Conservation (phyloP, 1,140 invertebrate genomes). For the Odontomachus brunneus region DNA sequence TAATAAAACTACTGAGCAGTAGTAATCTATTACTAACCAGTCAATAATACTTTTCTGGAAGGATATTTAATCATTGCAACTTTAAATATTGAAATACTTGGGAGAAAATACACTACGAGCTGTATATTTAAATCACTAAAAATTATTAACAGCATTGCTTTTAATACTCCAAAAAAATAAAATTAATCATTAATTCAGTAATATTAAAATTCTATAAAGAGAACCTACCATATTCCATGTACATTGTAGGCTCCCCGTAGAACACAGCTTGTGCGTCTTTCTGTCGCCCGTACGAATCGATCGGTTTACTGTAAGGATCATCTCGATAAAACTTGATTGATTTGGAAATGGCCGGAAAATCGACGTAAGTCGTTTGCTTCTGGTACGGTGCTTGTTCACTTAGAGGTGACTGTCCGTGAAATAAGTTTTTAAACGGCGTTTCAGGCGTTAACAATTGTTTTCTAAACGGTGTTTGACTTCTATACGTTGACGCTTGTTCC, state of each 20-base stretch:
- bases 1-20: no score
- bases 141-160: no score
- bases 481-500: conserved; percentile 2
- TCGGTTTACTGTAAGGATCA: conserved; percentile 48
- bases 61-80: no score
- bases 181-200: no score
- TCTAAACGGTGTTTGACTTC: not conserved
- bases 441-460: conserved; percentile 10
- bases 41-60: no score
- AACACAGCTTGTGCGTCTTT: conserved; percentile 60
- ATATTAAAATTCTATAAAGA: no score
- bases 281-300: conserved; percentile 40
- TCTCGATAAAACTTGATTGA: conserved; percentile 11
- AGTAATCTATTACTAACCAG: no score
- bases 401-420: not conserved
- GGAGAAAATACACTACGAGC: no score
- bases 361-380: not conserved
- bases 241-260: conserved; percentile 70
- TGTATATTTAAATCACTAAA: no score
- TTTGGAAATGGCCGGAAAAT: conserved; percentile 19
- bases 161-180: no score
- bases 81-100: no score
- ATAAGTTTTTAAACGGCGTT: not conserved
- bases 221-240: conserved; percentile 77
- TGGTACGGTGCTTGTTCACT: conserved; percentile 24